Percentiles rank a stretch among this genome's conserved stretches.
These are phyloP conservation scores for Galendromus occidentalis DNA, from an alignment of 1,140 invertebrate genomes.

Conservation along the genomic window DNA sequence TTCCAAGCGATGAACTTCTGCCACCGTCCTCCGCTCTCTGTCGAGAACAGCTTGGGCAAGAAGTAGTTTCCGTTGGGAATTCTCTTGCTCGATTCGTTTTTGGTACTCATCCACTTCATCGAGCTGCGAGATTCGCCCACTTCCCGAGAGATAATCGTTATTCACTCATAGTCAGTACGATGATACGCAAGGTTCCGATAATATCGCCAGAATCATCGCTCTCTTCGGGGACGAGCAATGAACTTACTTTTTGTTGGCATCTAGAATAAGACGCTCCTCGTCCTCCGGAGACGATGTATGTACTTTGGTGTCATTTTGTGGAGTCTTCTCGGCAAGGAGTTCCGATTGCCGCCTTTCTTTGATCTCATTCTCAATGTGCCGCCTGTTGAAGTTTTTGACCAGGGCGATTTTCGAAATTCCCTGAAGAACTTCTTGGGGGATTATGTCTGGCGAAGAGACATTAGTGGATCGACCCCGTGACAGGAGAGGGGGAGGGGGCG, in stretches of 20 bases:
- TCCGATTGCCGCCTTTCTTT: neutral
- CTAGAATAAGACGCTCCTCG: too few species aligned
- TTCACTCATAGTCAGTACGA: too few species aligned
- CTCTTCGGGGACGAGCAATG: too few species aligned
- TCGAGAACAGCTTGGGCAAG: constrained; percentile 46
- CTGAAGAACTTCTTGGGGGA: neutral
- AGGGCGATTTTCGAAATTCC: neutral
- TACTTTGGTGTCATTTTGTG: too few species aligned
- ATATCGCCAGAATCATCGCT: too few species aligned
- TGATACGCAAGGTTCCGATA: too few species aligned
- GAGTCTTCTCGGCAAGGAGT: too few species aligned
- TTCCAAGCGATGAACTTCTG: constrained; percentile 43
- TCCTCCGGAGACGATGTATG: too few species aligned
- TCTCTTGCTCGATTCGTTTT: constrained; percentile 52
- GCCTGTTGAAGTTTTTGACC: constrained; percentile 1
- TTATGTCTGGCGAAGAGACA: neutral
- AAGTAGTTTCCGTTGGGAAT: constrained; percentile 46
- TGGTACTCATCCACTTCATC: constrained; percentile 45
- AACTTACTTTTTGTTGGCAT: too few species aligned
- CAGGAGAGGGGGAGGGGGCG: neutral
- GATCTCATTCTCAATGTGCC: neutral
- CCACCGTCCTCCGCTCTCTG: constrained; percentile 45
- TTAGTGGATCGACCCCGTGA: neutral
- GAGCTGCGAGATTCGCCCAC: constrained; percentile 23
- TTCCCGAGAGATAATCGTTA: too few species aligned